Evolutionary conservation across 2,113 vertebrate species (phyloP).

Genomic region (Sinocyclocheilus anophthalmus): DNA sequence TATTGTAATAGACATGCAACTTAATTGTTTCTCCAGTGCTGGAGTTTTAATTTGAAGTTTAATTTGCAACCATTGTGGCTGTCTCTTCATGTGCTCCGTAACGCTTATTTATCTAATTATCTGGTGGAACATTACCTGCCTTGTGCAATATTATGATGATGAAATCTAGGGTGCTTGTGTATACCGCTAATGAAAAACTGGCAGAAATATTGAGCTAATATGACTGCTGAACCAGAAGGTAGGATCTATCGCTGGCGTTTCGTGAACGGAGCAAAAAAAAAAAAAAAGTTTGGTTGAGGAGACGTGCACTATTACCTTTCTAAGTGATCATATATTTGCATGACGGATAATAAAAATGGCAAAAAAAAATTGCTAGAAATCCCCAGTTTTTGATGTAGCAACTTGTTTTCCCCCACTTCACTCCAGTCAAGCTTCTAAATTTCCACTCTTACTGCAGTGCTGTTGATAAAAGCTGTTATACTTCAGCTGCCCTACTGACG

Average conservation of each 20-base stretch:
- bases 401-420: neutral
- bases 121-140: conserved; percentile 23
- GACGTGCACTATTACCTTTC: neutral
- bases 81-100: neutral
- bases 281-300: neutral
- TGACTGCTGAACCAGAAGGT: neutral
- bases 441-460: neutral
- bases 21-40: neutral
- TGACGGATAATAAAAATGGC: neutral
- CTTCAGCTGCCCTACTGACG: neutral
- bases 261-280: no score
- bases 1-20: neutral
- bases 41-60: conserved; percentile 3
- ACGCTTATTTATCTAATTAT: conserved; percentile 12
- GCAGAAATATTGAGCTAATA: neutral
- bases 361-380: neutral
- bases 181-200: neutral
- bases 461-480: neutral
- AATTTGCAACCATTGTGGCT: neutral
- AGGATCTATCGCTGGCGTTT: neutral
- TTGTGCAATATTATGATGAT: conserved; percentile 12
- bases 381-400: neutral
- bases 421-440: neutral
- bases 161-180: neutral
- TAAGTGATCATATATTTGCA: neutral